Evolutionary conservation across 2,113 vertebrate genomes (phyloP).

Genomic region (Callipepla californica): DNA sequence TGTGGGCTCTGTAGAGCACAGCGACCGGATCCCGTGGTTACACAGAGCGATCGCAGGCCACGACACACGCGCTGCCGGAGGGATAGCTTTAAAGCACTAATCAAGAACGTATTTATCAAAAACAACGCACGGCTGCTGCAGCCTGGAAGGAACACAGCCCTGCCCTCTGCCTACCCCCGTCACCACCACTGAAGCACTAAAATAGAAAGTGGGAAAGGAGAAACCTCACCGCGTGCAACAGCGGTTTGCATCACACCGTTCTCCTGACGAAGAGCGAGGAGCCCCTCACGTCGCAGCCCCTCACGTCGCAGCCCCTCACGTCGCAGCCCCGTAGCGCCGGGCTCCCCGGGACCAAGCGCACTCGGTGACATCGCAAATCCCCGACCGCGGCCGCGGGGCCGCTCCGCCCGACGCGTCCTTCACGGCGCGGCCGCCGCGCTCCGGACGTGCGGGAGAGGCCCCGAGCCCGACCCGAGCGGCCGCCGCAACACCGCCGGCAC

Average conservation of each 20-base stretch:
- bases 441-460: too few species aligned
- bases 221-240: rapidly evolving
- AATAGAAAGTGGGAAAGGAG: neutral
- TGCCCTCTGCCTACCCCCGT: neutral
- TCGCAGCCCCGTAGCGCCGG: too few species aligned
- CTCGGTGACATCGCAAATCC: too few species aligned
- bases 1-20: rapidly evolving
- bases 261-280: rapidly evolving
- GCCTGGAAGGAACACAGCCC: neutral
- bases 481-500: too few species aligned
- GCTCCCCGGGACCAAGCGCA: too few species aligned
- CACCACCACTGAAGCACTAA: neutral
- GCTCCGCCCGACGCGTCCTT: too few species aligned
- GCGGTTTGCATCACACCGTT: rapidly evolving
- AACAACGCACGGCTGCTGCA: neutral
- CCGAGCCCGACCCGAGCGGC: too few species aligned
- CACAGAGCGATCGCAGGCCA: neutral
- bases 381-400: too few species aligned
- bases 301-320: neutral
- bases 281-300: neutral
- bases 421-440: too few species aligned
- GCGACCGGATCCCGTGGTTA: neutral
- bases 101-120: neutral
- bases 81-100: neutral
- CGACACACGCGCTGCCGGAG: neutral